Base-by-base conservation (phyloP, 2,888 invertebrate genomes). In the Heliothis peltigera region DNA sequence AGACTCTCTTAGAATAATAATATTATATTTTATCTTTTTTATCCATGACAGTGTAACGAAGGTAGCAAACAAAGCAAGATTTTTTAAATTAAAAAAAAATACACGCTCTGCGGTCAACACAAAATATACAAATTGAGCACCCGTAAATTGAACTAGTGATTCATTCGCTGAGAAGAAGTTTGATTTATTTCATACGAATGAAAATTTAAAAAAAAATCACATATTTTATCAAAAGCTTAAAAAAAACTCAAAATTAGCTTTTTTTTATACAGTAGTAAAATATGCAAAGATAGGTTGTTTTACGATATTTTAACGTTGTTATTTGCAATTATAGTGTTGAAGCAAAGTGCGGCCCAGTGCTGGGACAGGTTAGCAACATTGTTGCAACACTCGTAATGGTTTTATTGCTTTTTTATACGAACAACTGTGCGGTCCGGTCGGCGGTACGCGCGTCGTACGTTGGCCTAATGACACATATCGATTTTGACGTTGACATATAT, bases 351-450 rank as follows among this genome's bases (percentile, higher is more conserved):
- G 86, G 71, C 86, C 87, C 89, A 70, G 81, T 28, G 21, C n/a
- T 18, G 32, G 59, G 72, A 87, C 92, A 35, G 89, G 92, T 90
- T 91, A 81, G 91, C 91, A 92, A 92, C 90, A 81, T 78, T 88
- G 91, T 92, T 89, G 91, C 91, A 63, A 56, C 75, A 79, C 74
- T 75, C 75, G 75, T 85, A 87, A 88, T 88, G 87, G 86, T 89
- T 88, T 88, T 87, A 83, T 86, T 88, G 65, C 64, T 64, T 88
- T 89, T 91, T 91, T 89, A 80, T 76, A 60, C 72, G 67, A 58
- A 72, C 82, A 77, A 86, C 85, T 81, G 82, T 78, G 65, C 78
- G 77, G 80, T 77, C 87, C 86, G 84, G 86, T 84, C 82, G 65
- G 65, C 84, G 82, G 80, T 87, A 70, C 72, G 71, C 76, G 68